Percentiles rank a stretch among this genome's conserved stretches.
phyloP scores from a whole-genome alignment of 2,888 invertebrate species.

The Ectemnius lituratus region DNA sequence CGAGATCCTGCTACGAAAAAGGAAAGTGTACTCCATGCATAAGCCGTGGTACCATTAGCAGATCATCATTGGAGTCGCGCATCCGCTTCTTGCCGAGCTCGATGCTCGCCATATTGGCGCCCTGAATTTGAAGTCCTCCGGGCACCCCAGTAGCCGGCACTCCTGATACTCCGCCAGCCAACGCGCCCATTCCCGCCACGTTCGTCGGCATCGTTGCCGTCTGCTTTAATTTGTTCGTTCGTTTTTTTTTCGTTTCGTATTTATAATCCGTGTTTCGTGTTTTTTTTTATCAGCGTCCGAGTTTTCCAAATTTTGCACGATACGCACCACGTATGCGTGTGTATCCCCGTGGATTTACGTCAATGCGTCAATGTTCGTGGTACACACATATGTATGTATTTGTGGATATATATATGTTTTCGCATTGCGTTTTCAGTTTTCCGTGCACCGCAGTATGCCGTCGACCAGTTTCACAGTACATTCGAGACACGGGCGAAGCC shows the following conservation, averaged over 20 bases:
- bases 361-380: background rate
- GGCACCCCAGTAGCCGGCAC: constrained; percentile 79
- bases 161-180: constrained; percentile 75
- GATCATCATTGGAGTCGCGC: constrained; percentile 91
- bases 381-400: background rate
- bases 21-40: constrained; percentile 77
- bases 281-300: constrained; percentile 48
- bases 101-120: constrained; percentile 86
- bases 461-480: constrained; percentile 35
- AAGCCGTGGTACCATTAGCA: constrained; percentile 94
- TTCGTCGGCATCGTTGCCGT: constrained; percentile 74
- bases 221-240: constrained; percentile 60
- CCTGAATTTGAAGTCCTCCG: constrained; percentile 82
- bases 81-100: constrained; percentile 98
- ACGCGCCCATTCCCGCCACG: constrained; percentile 74
- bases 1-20: constrained; percentile 53
- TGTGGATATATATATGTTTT: background rate
- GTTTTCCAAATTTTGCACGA: constrained; percentile 28
- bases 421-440: constrained; percentile 12
- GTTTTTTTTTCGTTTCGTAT: constrained; percentile 6
- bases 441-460: constrained; percentile 30
- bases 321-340: background rate
- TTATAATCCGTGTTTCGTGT: background rate
- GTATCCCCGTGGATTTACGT: constrained; percentile 29
- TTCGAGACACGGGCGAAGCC: constrained; percentile 25